Evolutionary conservation across 2,797 vertebrate species (phyloP), one percentile per base, ranked within the genome.

Genomic region (Gadopsis marmoratus): DNA sequence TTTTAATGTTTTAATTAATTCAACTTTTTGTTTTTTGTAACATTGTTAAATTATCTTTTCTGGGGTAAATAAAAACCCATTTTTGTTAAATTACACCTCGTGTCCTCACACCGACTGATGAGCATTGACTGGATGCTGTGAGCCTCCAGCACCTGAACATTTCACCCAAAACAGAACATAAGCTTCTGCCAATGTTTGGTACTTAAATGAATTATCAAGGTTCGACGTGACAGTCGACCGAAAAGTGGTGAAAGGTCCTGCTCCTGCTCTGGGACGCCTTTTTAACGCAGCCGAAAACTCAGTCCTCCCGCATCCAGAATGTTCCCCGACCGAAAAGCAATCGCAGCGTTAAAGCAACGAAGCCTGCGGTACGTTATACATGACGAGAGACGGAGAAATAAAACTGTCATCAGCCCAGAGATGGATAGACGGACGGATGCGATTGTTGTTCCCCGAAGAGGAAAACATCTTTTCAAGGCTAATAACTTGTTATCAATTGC

Each of bases 281-380:
- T 55, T 41, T 62, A 43, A 63, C 4, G 51, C 60, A 47, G 76
- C 76, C 62, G 66, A 71, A 59, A 59, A 67, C n/a, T 74, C 68
- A 0, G 47, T 45, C 62, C 37, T 37, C 6, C 56, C 33, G 60
- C 80, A 71, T 72, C 43, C 33, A 74, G 69, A 76, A 5, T 78
- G 61, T 80, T 86, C 77, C 59, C 77, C 17, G 1, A 51, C 16
- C 2, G 29, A 68, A 71, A 74, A 66, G 66, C 71, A 78, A 78
- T 81, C 53, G 41, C 51, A 7, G 43, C 19, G 16, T 72, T 59
- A 69, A 72, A 48, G 41, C 26, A 54, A 75, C 21, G 11, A 59
- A 51, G 19, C 67, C 67, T 55, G 21, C 13, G 53, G 78, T 77
- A 23, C 51, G 54, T 59, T 67, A 59, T 29, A 77, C 53, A 71